phyloP scores from a whole-genome alignment of 2,113 vertebrate species.

The Aldabrachelys gigantea region DNA sequence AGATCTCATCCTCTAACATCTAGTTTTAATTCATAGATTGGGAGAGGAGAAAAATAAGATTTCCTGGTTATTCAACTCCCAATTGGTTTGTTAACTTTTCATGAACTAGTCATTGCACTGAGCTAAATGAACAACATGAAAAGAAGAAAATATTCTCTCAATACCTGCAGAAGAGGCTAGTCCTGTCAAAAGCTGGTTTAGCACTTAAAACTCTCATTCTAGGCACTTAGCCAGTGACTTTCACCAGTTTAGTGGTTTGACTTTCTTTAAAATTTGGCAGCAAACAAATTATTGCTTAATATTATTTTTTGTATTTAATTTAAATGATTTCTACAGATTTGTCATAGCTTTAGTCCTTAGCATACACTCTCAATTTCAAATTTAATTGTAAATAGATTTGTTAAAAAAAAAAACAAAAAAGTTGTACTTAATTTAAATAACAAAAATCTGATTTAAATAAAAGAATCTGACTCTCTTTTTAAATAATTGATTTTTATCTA shows the following conservation, averaged over 20 bases:
- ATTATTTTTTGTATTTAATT: neutral
- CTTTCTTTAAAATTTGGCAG: neutral
- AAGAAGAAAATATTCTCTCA: neutral
- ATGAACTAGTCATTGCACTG: neutral
- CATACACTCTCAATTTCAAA: neutral
- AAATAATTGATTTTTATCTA: neutral
- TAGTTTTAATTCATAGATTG: neutral
- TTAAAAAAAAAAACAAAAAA: neutral
- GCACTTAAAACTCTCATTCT: neutral
- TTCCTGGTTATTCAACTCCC: neutral
- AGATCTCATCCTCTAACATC: neutral
- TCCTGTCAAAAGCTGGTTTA: neutral
- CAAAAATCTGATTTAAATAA: neutral
- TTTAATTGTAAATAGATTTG: neutral
- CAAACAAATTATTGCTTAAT: neutral
- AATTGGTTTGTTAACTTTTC: neutral
- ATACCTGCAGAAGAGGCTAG: neutral
- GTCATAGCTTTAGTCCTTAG: neutral
- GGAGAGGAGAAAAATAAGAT: neutral
- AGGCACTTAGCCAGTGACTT: neutral
- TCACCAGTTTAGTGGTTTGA: neutral
- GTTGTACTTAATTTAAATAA: neutral
- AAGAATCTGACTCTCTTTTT: neutral
- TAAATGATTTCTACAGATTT: neutral
- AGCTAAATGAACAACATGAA: neutral